A percentile compares a stretch with the other conserved stretches of the same genome.
Conservation (phyloP, 2,888 invertebrate species). For the Diadegma fenestrale region DNA sequence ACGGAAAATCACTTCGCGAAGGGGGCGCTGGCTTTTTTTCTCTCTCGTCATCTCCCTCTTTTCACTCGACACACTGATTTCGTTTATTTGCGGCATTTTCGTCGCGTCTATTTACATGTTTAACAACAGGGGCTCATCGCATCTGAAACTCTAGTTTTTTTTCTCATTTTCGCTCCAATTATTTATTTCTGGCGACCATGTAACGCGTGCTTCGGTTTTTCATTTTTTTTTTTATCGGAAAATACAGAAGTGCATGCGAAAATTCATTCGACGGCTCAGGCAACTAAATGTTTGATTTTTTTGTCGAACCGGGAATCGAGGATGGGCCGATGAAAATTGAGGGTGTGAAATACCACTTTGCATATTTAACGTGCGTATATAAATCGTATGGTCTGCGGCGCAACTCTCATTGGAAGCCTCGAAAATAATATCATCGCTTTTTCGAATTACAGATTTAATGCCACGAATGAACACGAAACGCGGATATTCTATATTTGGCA, state of each 20-base stretch:
- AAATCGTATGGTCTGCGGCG: background rate
- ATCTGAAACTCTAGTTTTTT: background rate
- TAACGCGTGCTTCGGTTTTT: background rate
- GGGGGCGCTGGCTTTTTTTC: slow-evolving; percentile 3
- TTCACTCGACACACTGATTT: slow-evolving; percentile 7
- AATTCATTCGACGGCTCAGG: background rate
- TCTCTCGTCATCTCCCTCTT: background rate
- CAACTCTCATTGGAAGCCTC: slow-evolving; percentile 15
- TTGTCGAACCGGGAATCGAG: background rate
- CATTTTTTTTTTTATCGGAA: background rate
- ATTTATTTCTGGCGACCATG: background rate
- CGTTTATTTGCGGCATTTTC: slow-evolving; percentile 52
- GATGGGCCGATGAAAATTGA: background rate
- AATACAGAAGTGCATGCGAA: background rate
- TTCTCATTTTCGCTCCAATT: background rate
- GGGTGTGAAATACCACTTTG: slow-evolving; percentile 14
- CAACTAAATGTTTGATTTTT: background rate
- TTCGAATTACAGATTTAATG: slow-evolving; percentile 56
- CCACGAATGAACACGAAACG: slow-evolving; percentile 25
- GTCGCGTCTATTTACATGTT: slow-evolving; percentile 52
- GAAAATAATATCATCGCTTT: slow-evolving; percentile 28
- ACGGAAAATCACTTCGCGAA: slow-evolving; percentile 30
- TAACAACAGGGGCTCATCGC: too few relatives aligned
- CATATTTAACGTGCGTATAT: slow-evolving; percentile 11
- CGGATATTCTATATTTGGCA: slow-evolving; percentile 17